Evolutionary conservation across 92 coral and sea anemone genomes (phyloP).

Genomic region (Epizoanthus stellaris): DNA sequence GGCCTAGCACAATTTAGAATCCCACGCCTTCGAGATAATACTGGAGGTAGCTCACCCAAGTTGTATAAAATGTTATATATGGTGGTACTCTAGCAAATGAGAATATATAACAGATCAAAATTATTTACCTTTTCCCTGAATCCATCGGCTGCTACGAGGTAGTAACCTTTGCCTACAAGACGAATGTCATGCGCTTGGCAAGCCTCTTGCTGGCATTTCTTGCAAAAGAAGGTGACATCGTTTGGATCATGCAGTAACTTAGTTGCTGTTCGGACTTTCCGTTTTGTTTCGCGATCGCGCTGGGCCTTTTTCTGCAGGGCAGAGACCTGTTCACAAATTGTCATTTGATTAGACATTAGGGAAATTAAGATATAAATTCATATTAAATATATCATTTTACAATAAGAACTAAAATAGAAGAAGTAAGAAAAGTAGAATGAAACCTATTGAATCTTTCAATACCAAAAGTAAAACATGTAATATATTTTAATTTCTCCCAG

Average conservation of each 20-base stretch:
- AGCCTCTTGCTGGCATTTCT: constrained; percentile 72
- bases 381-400: too few relatives aligned
- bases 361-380: not conserved
- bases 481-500: too few relatives aligned
- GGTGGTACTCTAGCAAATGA: too few relatives aligned
- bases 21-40: too few relatives aligned
- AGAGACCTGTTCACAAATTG: constrained; percentile 48
- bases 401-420: too few relatives aligned
- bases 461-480: too few relatives aligned
- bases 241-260: constrained; percentile 54
- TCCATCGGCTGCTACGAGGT: constrained; percentile 71
- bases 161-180: constrained; percentile 43
- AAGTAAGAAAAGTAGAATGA: too few relatives aligned
- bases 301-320: constrained; percentile 51
- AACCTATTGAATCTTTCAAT: too few relatives aligned
- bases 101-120: too few relatives aligned
- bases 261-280: constrained; percentile 32
- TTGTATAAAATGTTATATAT: too few relatives aligned
- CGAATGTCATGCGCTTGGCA: constrained; percentile 92
- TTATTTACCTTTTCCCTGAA: constrained; percentile 54
- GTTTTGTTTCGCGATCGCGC: constrained; percentile 62
- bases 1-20: too few relatives aligned
- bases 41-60: too few relatives aligned
- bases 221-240: constrained; percentile 82
- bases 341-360: not conserved